Base-by-base conservation (phyloP, 2,888 invertebrate genomes). In the Oscheius sp. region DNA sequence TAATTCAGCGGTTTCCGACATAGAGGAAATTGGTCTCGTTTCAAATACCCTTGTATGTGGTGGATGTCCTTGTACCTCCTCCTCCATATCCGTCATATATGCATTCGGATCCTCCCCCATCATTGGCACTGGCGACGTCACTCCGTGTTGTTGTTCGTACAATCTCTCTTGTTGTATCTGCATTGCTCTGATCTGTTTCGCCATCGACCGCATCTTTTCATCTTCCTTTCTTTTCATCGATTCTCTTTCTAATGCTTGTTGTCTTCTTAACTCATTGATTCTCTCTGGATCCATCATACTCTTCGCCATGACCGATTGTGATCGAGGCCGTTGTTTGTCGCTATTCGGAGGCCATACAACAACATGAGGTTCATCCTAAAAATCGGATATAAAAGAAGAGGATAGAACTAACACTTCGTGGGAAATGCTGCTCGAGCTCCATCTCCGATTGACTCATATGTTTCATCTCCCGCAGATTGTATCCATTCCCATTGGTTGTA, bases 311-410 rank as follows among this genome's bases (percentile, higher is more conserved):
- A 80, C 82, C 8, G 81, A 83, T 8, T 73, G 73, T 0, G 80
- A 74, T 5, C 82, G 68, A 2, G 73, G 73, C 22, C 81, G 61
- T 24, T 80, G 72, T 17, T 75, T 72, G 9, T 74, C 73, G n/a
- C 69, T 67, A 0, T 59, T 51, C n/a, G 83, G 84, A 17, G 83
- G 83, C 85, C 83, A 85, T 24, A 85, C 78, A n/a, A 85, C 82
- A 5, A 85, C 81, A 4, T 74, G 69, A 26, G 73, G 72, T 2
- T 75, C 77, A 17, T 70, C 67, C 70, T 67, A 17, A 50, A 63
- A 14, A 45, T 22, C n/a, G 14, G 28, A n/a, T 61, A n/a, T n/a
- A n/a, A n/a, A n/a, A n/a, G n/a, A n/a, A n/a, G n/a, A 3, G 5
- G 20, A 50, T 8, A 9, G 9, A 36, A 32, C 36, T n/a, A 9